Evolutionary conservation across 2,113 vertebrate genomes (phyloP), one percentile per base, ranked within the genome.

Genomic region (Natator depressus): DNA sequence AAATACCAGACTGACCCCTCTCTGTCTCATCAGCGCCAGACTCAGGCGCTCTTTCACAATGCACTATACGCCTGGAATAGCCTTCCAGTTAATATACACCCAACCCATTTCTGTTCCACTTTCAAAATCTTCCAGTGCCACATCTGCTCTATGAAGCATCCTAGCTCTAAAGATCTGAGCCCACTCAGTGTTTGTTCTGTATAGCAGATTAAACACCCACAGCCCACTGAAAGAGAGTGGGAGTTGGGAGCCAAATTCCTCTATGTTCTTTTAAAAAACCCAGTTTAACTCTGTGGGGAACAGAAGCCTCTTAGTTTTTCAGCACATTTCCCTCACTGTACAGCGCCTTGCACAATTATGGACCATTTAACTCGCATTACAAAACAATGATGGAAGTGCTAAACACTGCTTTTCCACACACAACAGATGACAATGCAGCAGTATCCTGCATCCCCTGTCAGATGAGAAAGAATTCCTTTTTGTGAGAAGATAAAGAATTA

Each of bases 311-410:
- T 72, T 38, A 38, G n/a, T 22, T 72, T 72, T 72, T 9, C 65
- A 5, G n/a, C n/a, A 38, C 65, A 38, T 35, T 72, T 22, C 65
- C n/a, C 65, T 72, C 8, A 8, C 94, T 27, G 94, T 90, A 75
- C 93, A 92, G 91, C 83, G 86, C 94, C 94, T 82, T 93, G 93
- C 92, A 89, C 91, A 82, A 87, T 10, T 82, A 95, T 38, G 86
- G 87, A 75, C 90, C 92, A 96, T 96, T 83, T 96, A 92, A 51
- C 79, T 79, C 86, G 57, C 0, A 24, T 72, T 29, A 81, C 53
- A 94, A 75, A 94, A 89, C 85, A 85, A 92, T 82, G 85, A n/a
- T 93, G 89, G 87, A 90, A 86, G 27, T 22, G 53, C 83, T 95
- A 95, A 57, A 16, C 0, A 0, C 47, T 85, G 75, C 6, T 51